A percentile compares a stretch with the other conserved stretches of the same genome.
Conservation (phyloP, 2,888 invertebrate genomes). For the Gerris lacustris region DNA sequence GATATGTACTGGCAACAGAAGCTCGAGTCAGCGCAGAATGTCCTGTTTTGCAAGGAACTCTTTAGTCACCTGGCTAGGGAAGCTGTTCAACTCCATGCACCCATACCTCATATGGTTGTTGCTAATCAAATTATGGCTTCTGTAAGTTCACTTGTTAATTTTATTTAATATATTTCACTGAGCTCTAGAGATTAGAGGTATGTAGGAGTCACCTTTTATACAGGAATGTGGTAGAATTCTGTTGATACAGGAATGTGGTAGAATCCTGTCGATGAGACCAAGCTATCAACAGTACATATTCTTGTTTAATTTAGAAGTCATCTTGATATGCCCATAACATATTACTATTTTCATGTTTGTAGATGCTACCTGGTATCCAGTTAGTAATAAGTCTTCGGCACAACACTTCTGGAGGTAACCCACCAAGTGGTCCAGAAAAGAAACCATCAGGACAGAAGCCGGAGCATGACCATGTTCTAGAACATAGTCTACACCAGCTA, state of each 20-base stretch:
- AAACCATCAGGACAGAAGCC: conserved; percentile 37
- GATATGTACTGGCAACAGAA: conserved; percentile 90
- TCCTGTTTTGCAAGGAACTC: conserved; percentile 90
- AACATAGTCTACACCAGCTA: conserved; percentile 89
- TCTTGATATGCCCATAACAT: too few relatives aligned
- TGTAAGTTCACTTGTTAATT: conserved; percentile 40
- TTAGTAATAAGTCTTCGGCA: conserved; percentile 84
- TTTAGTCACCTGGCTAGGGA: conserved; percentile 89
- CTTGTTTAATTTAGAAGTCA: too few relatives aligned
- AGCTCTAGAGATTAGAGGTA: background rate
- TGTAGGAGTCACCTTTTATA: background rate
- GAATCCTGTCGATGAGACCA: too few relatives aligned
- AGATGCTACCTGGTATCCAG: conserved; percentile 86
- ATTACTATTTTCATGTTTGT: conserved; percentile 24
- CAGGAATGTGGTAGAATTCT: background rate
- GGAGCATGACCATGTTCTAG: conserved; percentile 92
- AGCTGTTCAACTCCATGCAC: conserved; percentile 83
- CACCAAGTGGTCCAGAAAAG: conserved; percentile 33
- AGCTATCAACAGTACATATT: too few relatives aligned
- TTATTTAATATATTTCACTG: background rate
- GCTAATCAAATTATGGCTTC: conserved; percentile 95
- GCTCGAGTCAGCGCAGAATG: conserved; percentile 92
- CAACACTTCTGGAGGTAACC: conserved; percentile 53
- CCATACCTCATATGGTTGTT: conserved; percentile 92
- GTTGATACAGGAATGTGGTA: too few relatives aligned